phyloP scores from a whole-genome alignment of 2,888 invertebrate species.

The Polydrusus pterygomalis region DNA sequence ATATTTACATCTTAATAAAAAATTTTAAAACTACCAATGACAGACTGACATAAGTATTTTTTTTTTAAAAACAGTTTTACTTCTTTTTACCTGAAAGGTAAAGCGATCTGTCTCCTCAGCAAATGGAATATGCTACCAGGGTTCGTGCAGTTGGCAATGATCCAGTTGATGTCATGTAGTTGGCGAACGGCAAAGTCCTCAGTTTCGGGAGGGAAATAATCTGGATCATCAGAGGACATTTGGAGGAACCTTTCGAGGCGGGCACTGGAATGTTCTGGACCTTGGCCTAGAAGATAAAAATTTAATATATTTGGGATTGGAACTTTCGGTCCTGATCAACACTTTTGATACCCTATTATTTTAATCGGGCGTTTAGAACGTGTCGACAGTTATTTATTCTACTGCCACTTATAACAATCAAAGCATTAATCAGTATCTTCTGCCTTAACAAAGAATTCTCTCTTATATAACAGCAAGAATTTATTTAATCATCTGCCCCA shows the following conservation, averaged over 20 bases:
- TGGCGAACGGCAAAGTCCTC: conserved; percentile 90
- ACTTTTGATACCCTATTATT: too few relatives aligned
- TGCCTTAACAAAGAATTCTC: too few relatives aligned
- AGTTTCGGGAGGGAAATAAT: conserved; percentile 92
- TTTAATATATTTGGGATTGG: background rate
- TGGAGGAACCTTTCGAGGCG: conserved; percentile 93
- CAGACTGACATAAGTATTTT: too few relatives aligned
- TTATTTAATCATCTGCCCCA: too few relatives aligned
- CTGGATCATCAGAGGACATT: conserved; percentile 96
- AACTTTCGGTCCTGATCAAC: background rate
- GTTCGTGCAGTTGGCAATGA: conserved; percentile 94
- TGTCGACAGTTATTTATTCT: too few relatives aligned
- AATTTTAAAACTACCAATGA: too few relatives aligned
- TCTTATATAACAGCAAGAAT: too few relatives aligned
- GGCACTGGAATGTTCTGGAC: conserved; percentile 95
- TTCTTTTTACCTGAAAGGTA: conserved; percentile 81
- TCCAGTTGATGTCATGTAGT: conserved; percentile 97
- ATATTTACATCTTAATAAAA: too few relatives aligned
- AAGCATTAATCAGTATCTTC: too few relatives aligned
- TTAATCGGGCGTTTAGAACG: too few relatives aligned
- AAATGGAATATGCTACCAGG: conserved; percentile 98
- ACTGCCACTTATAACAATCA: too few relatives aligned
- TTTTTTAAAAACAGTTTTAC: too few relatives aligned
- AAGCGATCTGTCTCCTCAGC: conserved; percentile 92
- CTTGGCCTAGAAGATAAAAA: conserved; percentile 77